Base-by-base conservation (phyloP, 2,888 invertebrate species). In the Polia nebulosa region DNA sequence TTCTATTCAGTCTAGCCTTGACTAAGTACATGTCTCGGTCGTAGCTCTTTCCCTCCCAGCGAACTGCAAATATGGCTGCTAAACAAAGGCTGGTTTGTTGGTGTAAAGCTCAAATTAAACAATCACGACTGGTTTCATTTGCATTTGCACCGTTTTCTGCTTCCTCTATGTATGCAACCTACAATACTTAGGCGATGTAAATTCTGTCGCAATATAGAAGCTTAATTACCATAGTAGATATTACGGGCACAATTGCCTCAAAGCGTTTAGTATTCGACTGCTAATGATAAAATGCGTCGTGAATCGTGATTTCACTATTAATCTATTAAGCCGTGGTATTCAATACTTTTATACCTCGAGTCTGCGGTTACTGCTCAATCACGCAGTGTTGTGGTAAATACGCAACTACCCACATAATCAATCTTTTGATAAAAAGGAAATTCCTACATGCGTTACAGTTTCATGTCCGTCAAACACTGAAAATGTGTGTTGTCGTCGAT, bases 1-100 rank as follows among this genome's bases (percentile, higher is more conserved):
- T 81, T 77, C 81, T 83, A 71, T 60, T 75, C 53, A 8, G 63
- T 72, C 55, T 66, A 73, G 61, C 83, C 82, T 83, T 82, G 79
- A 41, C 41, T 53, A 64, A n/a, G 56, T 69, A 77, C 52, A 58
- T 61, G 60, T 64, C 36, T 69, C 62, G 60, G 53, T 56, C 72
- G 34, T 64, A 61, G 49, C 47, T 52, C 61, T 45, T 32, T 65
- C 66, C 56, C 44, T 53, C 52, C 45, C 52, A 72, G 68, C 36
- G 7, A 76, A 62, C 53, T 72, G 44, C 72, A 76, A 79, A 76
- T 55, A 67, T 67, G 63, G 59, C 67, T 67, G 55, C 36, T 47
- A 61, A 49, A 72, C 65, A 74, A 70, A 68, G 70, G 69, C 55
- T 57, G 32, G 45, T 56, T 69, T 68, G 58, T 71, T 58, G 45